These are phyloP conservation scores for Stigmatopora argus DNA, from an alignment of 2,113 vertebrate species.

Conservation along the genomic window DNA sequence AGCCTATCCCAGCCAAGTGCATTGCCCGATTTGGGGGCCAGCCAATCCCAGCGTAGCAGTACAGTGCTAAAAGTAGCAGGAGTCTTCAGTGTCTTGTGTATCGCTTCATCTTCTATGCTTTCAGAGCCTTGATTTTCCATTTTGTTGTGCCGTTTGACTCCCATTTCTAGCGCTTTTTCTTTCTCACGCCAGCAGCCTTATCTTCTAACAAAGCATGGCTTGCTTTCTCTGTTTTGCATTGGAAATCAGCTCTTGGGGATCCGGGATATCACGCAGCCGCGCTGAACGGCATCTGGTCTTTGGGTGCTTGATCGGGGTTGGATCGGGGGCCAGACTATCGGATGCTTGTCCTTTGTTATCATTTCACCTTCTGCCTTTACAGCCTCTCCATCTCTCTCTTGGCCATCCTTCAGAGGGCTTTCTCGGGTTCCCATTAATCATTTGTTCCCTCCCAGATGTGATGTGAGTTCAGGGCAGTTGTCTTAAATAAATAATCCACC, in stretches of 20 bases:
- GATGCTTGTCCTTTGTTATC: not conserved
- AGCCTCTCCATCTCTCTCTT: slow-evolving; percentile 1
- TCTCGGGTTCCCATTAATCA: slow-evolving; percentile 52
- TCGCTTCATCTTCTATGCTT: no score
- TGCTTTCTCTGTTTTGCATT: slow-evolving; percentile 21
- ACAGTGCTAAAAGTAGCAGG: no score
- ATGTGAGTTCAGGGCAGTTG: slow-evolving; percentile 39
- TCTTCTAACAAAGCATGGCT: not conserved
- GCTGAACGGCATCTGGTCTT: slow-evolving; percentile 9
- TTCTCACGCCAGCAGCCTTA: not conserved
- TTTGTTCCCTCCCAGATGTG: slow-evolving; percentile 35
- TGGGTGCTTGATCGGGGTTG: slow-evolving; percentile 14
- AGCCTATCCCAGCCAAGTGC: no score
- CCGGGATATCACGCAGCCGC: slow-evolving; percentile 19
- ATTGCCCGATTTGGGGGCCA: no score
- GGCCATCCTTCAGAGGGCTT: slow-evolving; percentile 18
- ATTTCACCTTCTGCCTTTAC: slow-evolving; percentile 11
- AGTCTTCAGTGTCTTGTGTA: no score
- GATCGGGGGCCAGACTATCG: slow-evolving; percentile 20
- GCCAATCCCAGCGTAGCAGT: no score
- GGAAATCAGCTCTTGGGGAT: not conserved
- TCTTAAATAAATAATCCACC: slow-evolving; percentile 58
- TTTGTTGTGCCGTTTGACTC: not conserved
- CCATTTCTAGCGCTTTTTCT: not conserved
- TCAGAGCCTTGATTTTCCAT: no score